Evolutionary conservation across 2,113 vertebrate species (phyloP).

Genomic region (Ovibos moschatus): DNA sequence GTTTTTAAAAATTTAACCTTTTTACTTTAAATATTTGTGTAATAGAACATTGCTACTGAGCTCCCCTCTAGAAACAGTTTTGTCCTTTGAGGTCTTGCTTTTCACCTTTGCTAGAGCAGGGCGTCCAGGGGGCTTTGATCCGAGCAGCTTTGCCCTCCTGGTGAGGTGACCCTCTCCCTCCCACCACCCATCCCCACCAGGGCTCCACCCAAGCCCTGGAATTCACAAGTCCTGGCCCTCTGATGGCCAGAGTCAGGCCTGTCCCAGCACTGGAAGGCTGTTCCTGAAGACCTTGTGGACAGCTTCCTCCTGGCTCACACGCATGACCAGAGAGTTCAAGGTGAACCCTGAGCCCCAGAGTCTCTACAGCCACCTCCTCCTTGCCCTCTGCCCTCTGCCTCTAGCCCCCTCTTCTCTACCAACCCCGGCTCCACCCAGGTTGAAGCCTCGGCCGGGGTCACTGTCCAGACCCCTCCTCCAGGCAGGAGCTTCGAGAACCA

Average conservation of each 20-base stretch:
- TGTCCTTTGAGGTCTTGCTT: too few species aligned
- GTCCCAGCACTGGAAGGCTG: neutral
- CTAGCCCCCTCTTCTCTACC: neutral
- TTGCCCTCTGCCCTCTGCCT: neutral
- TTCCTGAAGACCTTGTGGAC: rapidly evolving
- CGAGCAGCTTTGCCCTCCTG: neutral
- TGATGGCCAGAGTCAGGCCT: neutral
- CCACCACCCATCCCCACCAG: neutral
- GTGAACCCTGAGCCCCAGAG: neutral
- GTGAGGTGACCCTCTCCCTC: neutral
- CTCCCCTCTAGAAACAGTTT: neutral
- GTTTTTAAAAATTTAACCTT: neutral
- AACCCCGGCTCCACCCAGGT: neutral
- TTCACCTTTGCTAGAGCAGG: neutral
- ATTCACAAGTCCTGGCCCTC: neutral
- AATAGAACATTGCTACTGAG: neutral
- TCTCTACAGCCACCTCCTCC: neutral
- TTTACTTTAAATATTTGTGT: neutral
- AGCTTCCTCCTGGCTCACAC: neutral
- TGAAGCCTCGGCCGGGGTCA: neutral
- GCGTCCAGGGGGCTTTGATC: neutral
- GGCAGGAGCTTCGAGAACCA: neutral
- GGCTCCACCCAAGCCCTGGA: neutral
- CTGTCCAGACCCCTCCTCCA: neutral
- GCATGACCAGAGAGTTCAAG: neutral